Evolutionary conservation across 2,888 invertebrate genomes (phyloP).

Genomic region (Xestoiulus laeticollis): DNA sequence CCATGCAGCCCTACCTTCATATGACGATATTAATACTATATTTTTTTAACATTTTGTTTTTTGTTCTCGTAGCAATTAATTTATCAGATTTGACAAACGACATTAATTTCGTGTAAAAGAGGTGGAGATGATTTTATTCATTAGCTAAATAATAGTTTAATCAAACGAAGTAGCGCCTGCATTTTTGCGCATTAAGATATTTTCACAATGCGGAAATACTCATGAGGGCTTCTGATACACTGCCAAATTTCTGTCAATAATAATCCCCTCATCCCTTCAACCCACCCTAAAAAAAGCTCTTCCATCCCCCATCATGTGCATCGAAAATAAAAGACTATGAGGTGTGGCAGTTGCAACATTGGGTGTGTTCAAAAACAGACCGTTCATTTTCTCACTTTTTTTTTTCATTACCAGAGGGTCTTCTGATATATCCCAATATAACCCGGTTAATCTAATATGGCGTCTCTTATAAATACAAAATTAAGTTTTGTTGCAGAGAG

Average conservation of each 20-base stretch:
- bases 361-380: not conserved
- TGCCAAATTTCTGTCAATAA: not conserved
- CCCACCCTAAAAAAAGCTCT: not conserved
- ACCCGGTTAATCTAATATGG: conserved; percentile 5
- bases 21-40: not conserved
- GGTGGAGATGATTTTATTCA: not conserved
- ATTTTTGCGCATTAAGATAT: not conserved
- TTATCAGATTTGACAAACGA: conserved; percentile 20
- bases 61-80: not conserved
- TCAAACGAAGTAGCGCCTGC: not conserved
- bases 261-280: not conserved
- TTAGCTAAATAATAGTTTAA: not conserved
- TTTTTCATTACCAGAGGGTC: conserved; percentile 3
- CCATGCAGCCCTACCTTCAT: not conserved
- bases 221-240: not conserved
- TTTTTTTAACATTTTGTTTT: not conserved
- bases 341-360: not conserved
- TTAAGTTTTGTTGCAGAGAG: not conserved
- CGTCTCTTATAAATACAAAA: conserved; percentile 23
- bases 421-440: not conserved
- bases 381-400: not conserved
- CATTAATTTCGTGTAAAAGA: not conserved
- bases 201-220: not conserved
- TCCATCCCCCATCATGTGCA: too few relatives aligned
- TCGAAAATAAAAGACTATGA: not conserved